A percentile compares a stretch with the other conserved stretches of the same genome.
Evolutionary conservation across 2,113 vertebrate genomes (phyloP).

Genomic region (Planiliza haematocheilus): DNA sequence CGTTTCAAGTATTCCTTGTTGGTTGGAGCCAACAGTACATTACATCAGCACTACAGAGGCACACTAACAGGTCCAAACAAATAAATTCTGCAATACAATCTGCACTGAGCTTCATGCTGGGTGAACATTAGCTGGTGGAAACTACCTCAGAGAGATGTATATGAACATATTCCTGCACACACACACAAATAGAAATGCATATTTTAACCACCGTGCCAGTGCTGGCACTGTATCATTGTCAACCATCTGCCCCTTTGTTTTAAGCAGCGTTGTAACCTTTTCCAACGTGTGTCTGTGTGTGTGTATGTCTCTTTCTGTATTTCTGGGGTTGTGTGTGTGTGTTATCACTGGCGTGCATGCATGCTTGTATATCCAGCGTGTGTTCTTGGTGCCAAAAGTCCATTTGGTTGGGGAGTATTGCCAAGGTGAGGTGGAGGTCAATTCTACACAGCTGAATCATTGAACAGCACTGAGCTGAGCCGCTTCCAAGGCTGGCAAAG

Average conservation of each 20-base stretch:
- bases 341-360: constrained; percentile 64
- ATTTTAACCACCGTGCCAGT: constrained; percentile 64
- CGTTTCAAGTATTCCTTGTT: no score
- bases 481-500: constrained; percentile 63
- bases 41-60: constrained; percentile 18
- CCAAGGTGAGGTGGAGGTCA: constrained; percentile 81
- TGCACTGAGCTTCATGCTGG: constrained; percentile 30
- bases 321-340: constrained; percentile 36
- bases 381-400: constrained; percentile 72
- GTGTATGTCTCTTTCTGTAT: constrained; percentile 21
- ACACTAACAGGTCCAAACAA: constrained; percentile 38
- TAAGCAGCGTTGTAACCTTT: constrained; percentile 75
- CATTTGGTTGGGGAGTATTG: constrained; percentile 71
- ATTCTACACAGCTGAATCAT: constrained; percentile 72
- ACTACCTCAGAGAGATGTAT: constrained; percentile 41
- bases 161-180: constrained; percentile 25
- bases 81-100: constrained; percentile 18
- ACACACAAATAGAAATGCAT: constrained; percentile 59
- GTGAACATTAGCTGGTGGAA: constrained; percentile 34
- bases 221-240: constrained; percentile 65
- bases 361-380: constrained; percentile 67
- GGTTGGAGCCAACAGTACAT: constrained; percentile 14
- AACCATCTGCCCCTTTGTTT: constrained; percentile 80
- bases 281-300: constrained; percentile 41
- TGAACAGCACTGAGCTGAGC: constrained; percentile 63